phyloP scores from a whole-genome alignment of 2,113 vertebrate species.

The Platysteira castanea region DNA sequence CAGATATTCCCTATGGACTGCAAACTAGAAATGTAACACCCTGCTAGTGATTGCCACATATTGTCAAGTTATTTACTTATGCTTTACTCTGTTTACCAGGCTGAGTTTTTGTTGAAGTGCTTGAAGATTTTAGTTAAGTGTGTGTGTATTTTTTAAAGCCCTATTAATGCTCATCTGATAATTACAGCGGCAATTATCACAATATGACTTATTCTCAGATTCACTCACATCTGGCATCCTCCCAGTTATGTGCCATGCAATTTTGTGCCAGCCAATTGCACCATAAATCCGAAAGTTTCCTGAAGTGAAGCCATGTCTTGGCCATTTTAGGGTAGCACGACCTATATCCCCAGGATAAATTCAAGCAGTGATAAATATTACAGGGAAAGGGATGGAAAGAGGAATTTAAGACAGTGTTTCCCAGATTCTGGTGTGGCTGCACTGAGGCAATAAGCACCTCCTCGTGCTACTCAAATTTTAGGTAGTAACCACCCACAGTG shows the following conservation, averaged over 20 bases:
- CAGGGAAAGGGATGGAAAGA: background rate
- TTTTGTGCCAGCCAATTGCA: background rate
- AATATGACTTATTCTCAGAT: background rate
- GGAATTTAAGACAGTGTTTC: background rate
- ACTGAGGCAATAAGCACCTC: background rate
- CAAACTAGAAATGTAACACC: background rate
- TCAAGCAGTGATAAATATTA: background rate
- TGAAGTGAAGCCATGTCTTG: background rate
- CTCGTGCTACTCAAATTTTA: background rate
- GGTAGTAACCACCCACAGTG: background rate
- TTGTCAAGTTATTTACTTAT: background rate
- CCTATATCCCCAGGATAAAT: background rate
- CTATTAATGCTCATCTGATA: background rate
- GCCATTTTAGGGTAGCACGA: background rate
- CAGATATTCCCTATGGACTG: background rate
- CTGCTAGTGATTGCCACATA: background rate
- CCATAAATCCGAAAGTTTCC: background rate
- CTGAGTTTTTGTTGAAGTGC: background rate
- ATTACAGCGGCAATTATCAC: background rate
- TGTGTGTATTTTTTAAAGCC: background rate
- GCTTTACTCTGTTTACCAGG: background rate
- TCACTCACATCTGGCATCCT: background rate
- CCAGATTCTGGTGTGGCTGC: background rate
- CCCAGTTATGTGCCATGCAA: rapidly evolving
- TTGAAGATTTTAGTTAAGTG: background rate